A percentile compares a stretch with the other conserved stretches of the same genome.
phyloP scores from a whole-genome alignment of 2,888 invertebrate species.

The Trimorus sp. region DNA sequence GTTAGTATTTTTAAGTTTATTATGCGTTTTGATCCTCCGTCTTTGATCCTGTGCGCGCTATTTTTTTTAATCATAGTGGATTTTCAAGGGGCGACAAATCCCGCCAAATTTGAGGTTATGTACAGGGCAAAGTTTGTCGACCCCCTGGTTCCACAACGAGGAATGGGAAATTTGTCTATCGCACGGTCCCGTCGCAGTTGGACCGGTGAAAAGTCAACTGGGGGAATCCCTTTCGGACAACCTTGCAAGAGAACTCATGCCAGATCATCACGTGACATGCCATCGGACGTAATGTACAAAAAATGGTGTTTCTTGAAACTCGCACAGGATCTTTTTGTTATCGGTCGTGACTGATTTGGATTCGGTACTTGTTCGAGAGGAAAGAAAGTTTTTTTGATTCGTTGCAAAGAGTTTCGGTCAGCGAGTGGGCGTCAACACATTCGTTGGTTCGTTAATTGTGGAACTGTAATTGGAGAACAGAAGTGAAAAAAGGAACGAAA shows the following conservation, averaged over 20 bases:
- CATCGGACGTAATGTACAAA: too few relatives aligned
- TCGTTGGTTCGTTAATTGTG: neutral
- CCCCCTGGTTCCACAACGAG: neutral
- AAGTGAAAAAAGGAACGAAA: constrained; percentile 30
- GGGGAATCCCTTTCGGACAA: constrained; percentile 14
- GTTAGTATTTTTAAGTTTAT: constrained; percentile 6
- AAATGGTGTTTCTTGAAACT: constrained; percentile 5
- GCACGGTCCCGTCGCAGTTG: constrained; percentile 46
- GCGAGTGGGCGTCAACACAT: neutral
- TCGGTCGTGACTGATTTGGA: constrained; percentile 17
- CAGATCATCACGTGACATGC: constrained; percentile 38
- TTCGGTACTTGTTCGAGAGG: constrained; percentile 36
- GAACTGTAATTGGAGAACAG: constrained; percentile 13
- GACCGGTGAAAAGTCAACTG: constrained; percentile 30
- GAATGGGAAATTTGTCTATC: constrained; percentile 7
- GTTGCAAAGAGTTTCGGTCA: neutral
- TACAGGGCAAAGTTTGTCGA: constrained; percentile 39
- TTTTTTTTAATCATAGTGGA: neutral
- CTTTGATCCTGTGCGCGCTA: constrained; percentile 65
- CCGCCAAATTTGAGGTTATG: constrained; percentile 14
- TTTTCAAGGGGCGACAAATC: constrained; percentile 5
- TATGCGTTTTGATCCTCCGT: neutral
- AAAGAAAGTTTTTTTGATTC: neutral
- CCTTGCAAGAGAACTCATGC: constrained; percentile 42
- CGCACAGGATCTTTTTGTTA: constrained; percentile 57